Evolutionary conservation across 92 coral and sea anemone genomes (phyloP).

Genomic region (Epizoanthus rinbou): DNA sequence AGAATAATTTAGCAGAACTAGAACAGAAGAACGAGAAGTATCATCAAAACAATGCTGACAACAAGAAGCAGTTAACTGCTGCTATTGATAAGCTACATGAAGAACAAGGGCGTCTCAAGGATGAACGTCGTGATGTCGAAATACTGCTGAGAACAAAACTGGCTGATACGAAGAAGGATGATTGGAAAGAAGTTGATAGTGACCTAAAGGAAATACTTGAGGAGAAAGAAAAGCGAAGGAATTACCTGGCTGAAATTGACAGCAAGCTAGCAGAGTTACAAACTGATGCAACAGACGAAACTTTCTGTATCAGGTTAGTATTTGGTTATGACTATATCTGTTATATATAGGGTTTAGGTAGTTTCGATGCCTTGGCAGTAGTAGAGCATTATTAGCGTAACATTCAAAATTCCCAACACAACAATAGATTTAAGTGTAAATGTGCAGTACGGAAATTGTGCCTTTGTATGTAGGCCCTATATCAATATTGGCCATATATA

Average conservation of each 20-base stretch:
- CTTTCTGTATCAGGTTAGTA: not conserved
- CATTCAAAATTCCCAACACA: too few relatives aligned
- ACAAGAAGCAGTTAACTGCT: not conserved
- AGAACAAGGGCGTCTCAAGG: not conserved
- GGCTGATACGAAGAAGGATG: not conserved
- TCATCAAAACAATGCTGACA: not conserved
- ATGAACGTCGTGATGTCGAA: not conserved
- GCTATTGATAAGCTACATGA: not conserved
- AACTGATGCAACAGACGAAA: not conserved
- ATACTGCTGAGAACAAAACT: not conserved
- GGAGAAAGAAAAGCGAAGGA: slow-evolving; percentile 59
- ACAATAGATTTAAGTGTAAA: too few relatives aligned
- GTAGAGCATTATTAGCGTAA: too few relatives aligned
- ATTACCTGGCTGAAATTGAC: slow-evolving; percentile 67
- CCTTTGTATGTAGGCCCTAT: too few relatives aligned
- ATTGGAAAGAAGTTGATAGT: slow-evolving; percentile 29
- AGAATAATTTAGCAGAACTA: slow-evolving; percentile 2
- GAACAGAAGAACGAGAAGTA: slow-evolving; percentile 12
- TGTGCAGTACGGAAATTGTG: too few relatives aligned
- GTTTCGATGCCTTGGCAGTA: too few relatives aligned
- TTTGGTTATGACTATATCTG: too few relatives aligned
- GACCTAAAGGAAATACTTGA: slow-evolving; percentile 51
- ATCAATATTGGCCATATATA: too few relatives aligned
- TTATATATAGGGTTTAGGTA: too few relatives aligned
- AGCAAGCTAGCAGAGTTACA: slow-evolving; percentile 43